Base-by-base conservation (phyloP, 2,113 vertebrate species). In the Lepisosteus osseus region DNA sequence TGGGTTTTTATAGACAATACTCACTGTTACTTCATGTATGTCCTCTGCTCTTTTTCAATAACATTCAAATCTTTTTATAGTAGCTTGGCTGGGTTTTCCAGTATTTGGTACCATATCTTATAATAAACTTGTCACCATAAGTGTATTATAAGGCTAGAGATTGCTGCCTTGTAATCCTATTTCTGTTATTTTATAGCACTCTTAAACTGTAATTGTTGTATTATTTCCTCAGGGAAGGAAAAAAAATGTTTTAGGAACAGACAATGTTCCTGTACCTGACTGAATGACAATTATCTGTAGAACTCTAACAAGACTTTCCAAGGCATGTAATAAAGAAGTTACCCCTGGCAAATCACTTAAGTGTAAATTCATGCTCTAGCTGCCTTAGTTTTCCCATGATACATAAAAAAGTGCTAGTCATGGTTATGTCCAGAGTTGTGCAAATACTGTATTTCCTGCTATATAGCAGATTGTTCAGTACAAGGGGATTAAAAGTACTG, bases 301-400 rank as follows among this genome's bases (percentile, higher is more conserved):
- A 56, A 56, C 55, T 59, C 40, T 44, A 61, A 14, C 55, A n/a
- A 7, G 42, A 15, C 56, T 70, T 70, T 61, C 29, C 13, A 40
- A 45, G 12, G 40, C 68, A 59, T 57, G 57, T 54, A 45, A 61
- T 70, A 70, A 70, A 70, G 68, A 70, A 43, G 55, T 70, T 59
- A 55, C 68, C 29, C 68, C 55, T 70, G 15, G 68, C 68, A 61
- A 61, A 56, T 47, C 17, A 70, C 56, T 70, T 42, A 43, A 68
- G 68, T 61, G 68, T 17, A 61, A 59, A 70, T 70, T 57, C 29
- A 61, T 57, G 57, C 9, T 61, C 57, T 43, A 70, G 12, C 68
- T 54, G 9, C 29, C 55, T 70, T 54, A n/a, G 54, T 14, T 44
- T 57, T 56, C 68, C 68, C 68, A 61, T 15, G 40, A 59, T 41